Base-by-base conservation (phyloP, 2,888 invertebrate species). In the Rutpela maculata region DNA sequence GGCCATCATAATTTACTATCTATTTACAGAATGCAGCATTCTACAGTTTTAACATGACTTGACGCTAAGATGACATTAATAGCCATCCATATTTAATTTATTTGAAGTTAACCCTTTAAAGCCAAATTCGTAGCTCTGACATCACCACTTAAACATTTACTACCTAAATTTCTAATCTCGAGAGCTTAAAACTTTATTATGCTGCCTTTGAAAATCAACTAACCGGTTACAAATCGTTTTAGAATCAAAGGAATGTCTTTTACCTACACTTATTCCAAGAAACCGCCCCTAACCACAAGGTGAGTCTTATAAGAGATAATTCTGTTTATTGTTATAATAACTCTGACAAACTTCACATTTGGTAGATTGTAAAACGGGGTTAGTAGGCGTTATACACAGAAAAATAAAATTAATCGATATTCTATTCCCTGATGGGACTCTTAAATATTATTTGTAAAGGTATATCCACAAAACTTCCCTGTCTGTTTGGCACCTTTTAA, bases 51-150 rank as follows among this genome's bases (percentile, higher is more conserved):
- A 50, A n/a, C 50, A 15, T 2, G 15, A 50, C 0, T n/a, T 50
- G 50, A 50, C 50, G n/a, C n/a, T 50, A 50, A 50, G 50, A 50
- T n/a, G 50, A n/a, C 50, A 50, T 50, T 50, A 50, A 50, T 6
- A 6, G n/a, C 50, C 50, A 50, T 50, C n/a, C n/a, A 50, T 50
- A 50, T 50, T 50, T 50, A 50, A n/a, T 50, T 50, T 50, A 50
- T 50, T 50, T 50, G 50, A n/a, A 50, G n/a, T n/a, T 6, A n/a
- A 50, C n/a, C 50, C 50, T 50, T 50, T 6, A 50, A n/a, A n/a
- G 7, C n/a, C 7, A 15, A 50, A 17, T 4, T 50, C 50, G n/a
- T 50, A 17, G 7, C 50, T n/a, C n/a, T 50, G 50, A 50, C 50
- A 50, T 15, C 50, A 50, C 50, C 50, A 35, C 43, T 43, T 50